These are phyloP conservation scores for Leptocoma aspasia DNA, from an alignment of 2,113 vertebrate species.

Conservation along the genomic window DNA sequence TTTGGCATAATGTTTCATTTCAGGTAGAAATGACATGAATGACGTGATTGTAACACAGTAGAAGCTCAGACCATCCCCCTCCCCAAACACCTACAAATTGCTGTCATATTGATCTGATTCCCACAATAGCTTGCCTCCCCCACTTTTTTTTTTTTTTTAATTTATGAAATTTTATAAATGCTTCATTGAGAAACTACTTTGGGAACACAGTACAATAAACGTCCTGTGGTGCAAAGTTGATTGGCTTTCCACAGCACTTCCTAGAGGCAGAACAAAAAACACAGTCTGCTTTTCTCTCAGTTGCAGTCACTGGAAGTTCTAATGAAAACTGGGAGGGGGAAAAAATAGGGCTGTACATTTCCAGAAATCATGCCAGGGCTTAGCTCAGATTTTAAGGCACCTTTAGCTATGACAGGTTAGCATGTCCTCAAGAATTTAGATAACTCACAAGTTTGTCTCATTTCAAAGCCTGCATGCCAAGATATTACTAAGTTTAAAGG, in stretches of 20 bases:
- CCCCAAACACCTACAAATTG: not conserved
- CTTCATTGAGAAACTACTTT: not conserved
- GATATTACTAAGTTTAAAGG: not conserved
- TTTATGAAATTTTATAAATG: not conserved
- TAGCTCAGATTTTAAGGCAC: not conserved
- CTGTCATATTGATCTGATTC: not conserved
- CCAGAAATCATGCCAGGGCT: not conserved
- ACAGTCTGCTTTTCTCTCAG: not conserved
- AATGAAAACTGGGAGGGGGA: not conserved
- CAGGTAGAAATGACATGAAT: not conserved
- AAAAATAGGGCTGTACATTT: rapidly evolving
- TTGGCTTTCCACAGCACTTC: not conserved
- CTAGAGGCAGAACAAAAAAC: not conserved
- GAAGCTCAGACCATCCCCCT: not conserved
- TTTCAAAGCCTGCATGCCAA: not conserved
- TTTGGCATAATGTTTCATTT: not conserved
- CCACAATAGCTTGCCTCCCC: not conserved
- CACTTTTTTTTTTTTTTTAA: rapidly evolving
- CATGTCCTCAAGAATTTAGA: not conserved
- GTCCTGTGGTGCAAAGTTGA: not conserved
- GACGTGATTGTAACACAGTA: not conserved
- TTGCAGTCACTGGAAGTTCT: not conserved
- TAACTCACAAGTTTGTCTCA: not conserved
- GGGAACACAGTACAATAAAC: not conserved
- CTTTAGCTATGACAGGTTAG: not conserved